Evolutionary conservation across 2,888 invertebrate genomes (phyloP).

Genomic region (Aspidiotus destructor): DNA sequence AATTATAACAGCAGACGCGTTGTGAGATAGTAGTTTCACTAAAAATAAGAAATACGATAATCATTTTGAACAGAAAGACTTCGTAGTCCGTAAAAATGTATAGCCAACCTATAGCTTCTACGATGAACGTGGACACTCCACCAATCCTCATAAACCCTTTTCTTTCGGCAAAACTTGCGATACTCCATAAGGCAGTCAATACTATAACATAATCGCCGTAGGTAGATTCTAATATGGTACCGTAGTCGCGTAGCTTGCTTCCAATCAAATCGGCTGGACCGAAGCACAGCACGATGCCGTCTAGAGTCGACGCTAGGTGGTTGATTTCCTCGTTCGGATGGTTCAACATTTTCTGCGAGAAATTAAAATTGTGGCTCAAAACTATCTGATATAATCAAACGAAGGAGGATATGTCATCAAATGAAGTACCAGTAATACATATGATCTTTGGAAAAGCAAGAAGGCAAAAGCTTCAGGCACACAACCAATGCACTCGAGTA

Average conservation of each 20-base stretch:
- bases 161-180: constrained; percentile 19
- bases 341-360: background rate
- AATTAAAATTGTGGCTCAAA: background rate
- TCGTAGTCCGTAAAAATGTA: too few relatives aligned
- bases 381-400: too few relatives aligned
- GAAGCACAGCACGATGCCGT: background rate
- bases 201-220: background rate
- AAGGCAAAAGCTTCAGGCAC: constrained; percentile 9
- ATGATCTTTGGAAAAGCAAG: background rate
- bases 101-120: constrained; percentile 12
- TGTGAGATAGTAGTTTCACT: background rate
- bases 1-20: background rate
- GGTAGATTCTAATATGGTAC: background rate
- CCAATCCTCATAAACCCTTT: constrained; percentile 3
- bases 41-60: background rate
- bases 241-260: background rate
- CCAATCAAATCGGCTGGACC: background rate
- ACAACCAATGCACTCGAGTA: constrained; percentile 12
- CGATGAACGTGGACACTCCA: constrained; percentile 7
- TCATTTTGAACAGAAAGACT: background rate
- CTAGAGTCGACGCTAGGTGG: background rate
- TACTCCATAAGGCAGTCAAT: constrained; percentile 1
- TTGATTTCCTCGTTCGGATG: background rate
- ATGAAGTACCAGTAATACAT: background rate
- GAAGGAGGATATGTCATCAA: too few relatives aligned